Base-by-base conservation (phyloP, 2,888 invertebrate species). In the Monoplex corrugatus region DNA sequence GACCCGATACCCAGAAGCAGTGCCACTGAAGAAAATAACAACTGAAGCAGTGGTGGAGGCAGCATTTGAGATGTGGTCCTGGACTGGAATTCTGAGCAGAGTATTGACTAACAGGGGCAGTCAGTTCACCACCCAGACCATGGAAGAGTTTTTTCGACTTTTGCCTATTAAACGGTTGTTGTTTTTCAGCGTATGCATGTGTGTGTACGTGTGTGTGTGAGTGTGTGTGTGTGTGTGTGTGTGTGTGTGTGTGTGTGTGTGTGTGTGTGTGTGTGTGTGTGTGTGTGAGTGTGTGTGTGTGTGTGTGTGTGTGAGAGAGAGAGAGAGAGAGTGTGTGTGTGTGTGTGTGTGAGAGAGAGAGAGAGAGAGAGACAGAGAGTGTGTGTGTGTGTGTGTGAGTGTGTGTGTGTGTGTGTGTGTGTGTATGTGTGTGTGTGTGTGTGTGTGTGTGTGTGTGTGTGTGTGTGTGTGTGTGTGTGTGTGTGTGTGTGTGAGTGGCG, bases 331-430 rank as follows among this genome's bases (percentile, higher is more conserved):
- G 63, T 68, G 44, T 83, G 38, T 85, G 38, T 85, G 63, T 35
- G 38, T 85, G 50, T 50, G 38, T 85, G 50, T 85, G 50, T 85
- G 50, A 57, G 50, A 57, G 38, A 35, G 57, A 63, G 38, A 63
- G 68, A 72, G 44, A 28, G 23, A n/a, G 13, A 2, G 19, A 8
- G 32, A 35, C 5, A 28, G 63, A 63, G 28, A 63, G 23, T 50
- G 43, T 50, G 43, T 86, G 63, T 86, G 57, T 86, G 68, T 68
- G n/a, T 86, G 35, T 40, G 63, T 40, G 63, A 43, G 68, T 57
- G 43, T 86, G 68, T 38, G 68, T 86, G 86, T 86, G 57, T 86
- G 86, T 68, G 57, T 86, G 86, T 86, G 63, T 86, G 86, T 86
- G 86, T 86, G 63, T 68, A 68, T 40, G 63, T 86, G 63, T 40